A percentile compares a stretch with the other conserved stretches of the same genome.
phyloP scores from a whole-genome alignment of 2,113 vertebrate genomes.

The Dipodomys spectabilis region DNA sequence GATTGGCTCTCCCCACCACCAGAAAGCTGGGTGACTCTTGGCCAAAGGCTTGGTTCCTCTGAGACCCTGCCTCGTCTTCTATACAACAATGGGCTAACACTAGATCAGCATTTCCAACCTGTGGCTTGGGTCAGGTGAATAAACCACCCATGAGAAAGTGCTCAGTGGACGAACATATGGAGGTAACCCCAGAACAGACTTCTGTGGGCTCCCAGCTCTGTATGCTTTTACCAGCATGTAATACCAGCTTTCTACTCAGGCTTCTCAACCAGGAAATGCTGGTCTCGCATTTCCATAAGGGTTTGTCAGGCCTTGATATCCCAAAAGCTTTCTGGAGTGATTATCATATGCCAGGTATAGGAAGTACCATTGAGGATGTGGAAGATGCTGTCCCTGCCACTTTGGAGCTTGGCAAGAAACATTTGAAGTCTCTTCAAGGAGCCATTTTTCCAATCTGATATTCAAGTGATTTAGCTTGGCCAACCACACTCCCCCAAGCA shows the following conservation, averaged over 20 bases:
- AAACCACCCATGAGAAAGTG: background rate
- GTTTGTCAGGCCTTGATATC: background rate
- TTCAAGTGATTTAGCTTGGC: background rate
- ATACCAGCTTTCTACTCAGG: background rate
- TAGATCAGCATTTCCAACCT: background rate
- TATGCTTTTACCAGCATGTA: background rate
- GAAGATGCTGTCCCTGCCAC: too few relatives aligned
- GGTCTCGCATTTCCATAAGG: background rate
- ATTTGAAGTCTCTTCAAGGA: background rate
- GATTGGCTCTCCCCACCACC: background rate
- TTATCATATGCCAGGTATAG: background rate
- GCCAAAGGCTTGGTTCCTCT: background rate
- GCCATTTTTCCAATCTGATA: too few relatives aligned
- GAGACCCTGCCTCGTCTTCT: background rate
- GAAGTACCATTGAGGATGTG: accelerated
- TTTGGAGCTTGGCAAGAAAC: background rate
- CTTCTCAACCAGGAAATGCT: background rate
- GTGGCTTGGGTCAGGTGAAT: background rate
- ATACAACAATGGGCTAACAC: background rate
- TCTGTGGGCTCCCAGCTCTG: background rate
- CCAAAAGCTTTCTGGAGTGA: background rate
- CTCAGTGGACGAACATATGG: background rate
- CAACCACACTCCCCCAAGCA: background rate
- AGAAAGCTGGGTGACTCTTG: background rate
- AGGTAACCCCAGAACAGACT: background rate